Base-by-base conservation (phyloP, 2,888 invertebrate genomes). In the Pemphredon lugubris region DNA sequence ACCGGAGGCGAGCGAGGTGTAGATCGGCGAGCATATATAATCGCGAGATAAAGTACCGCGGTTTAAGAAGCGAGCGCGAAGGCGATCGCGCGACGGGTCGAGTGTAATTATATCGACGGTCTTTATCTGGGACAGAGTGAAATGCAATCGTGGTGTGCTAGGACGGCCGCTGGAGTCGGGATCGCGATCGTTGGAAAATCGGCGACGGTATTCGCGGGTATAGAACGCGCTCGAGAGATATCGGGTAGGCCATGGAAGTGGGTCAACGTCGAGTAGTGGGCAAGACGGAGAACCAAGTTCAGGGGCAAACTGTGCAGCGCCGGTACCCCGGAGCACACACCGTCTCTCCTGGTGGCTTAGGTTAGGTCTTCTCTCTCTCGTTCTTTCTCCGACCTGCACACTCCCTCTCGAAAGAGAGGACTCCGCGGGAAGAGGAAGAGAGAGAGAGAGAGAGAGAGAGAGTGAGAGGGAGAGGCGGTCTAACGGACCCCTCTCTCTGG, bases 251-350 rank as follows among this genome's bases (percentile, higher is more conserved):
- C 75, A 83, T 50, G 82, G 84, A 87, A 87, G 87, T 87, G 74
- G 87, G 87, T 87, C 87, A 87, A 85, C 85, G 83, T 83, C 82
- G 83, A 77, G 75, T n/a, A n/a, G n/a, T 79, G 82, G 79, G 81
- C 80, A 75, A 81, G 80, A 79, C 84, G 79, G 83, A 84, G 84
- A 85, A 84, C 81, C 89, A 89, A 89, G 89, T 89, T 89, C 89
- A 89, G 87, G 88, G 88, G 85, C 89, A 87, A 77, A 79, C 83
- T 82, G n/a, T n/a, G 80, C 83, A 84, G 75, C 79, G 76, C 74
- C 69, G n/a, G 69, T 58, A 59, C 37, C n/a, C 63, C 59, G 69
- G 44, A 76, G 69, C 70, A 79, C 74, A 65, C 70, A 79, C 74
- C 65, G 72, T n/a, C 54, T 74, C 68, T 66, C 66, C 73, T 53